Conservation (phyloP, 2,797 vertebrate genomes). For the Hemitrygon akajei region DNA sequence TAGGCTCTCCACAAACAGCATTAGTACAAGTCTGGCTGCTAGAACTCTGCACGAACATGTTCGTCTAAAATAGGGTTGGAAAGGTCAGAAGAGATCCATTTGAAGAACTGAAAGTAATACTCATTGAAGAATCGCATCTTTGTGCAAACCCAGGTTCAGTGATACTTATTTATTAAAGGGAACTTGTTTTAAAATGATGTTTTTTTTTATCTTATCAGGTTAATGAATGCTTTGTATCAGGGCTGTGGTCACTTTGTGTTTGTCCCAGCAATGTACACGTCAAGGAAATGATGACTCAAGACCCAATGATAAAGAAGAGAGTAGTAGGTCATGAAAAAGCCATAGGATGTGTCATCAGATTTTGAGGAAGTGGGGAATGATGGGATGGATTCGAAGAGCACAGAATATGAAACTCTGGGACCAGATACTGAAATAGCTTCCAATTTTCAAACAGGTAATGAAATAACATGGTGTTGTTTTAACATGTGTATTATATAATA, state of each 20-base stretch:
- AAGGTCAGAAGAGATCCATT: neutral
- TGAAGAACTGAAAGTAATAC: neutral
- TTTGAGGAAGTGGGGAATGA: conserved; percentile 33
- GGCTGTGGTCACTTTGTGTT: conserved; percentile 4
- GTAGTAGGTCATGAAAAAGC: conserved; percentile 65
- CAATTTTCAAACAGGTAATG: conserved; percentile 73
- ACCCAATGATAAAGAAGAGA: conserved; percentile 44
- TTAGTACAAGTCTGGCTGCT: too few species aligned
- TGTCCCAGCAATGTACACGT: conserved; percentile 7
- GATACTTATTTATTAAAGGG: neutral
- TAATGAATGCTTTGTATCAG: conserved; percentile 7
- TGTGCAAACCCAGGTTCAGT: neutral
- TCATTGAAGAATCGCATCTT: neutral
- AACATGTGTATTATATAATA: neutral
- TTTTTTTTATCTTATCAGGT: conserved; percentile 24
- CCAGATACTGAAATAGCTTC: conserved; percentile 63
- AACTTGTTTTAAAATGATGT: conserved; percentile 22
- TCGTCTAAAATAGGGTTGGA: neutral
- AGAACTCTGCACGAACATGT: too few species aligned
- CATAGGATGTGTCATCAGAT: conserved; percentile 38
- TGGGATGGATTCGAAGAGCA: conserved; percentile 38
- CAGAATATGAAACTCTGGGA: conserved; percentile 54
- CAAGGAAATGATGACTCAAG: conserved; percentile 31
- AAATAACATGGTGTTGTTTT: neutral
- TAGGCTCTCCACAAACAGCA: too few species aligned